Evolutionary conservation across 2,888 invertebrate genomes (phyloP).

Genomic region (Phlogophora meticulosa): DNA sequence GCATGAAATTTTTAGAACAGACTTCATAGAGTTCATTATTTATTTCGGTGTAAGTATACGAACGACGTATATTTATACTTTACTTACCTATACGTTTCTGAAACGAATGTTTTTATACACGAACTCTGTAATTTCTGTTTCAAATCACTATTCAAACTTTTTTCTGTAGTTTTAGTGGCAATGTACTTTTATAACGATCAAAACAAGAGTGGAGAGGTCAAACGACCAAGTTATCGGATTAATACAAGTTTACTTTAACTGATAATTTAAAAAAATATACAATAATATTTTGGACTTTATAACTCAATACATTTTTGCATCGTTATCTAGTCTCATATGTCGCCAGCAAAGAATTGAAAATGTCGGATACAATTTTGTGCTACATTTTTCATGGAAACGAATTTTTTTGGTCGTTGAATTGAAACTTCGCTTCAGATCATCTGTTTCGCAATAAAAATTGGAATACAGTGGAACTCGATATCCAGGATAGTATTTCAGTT

Average conservation of each 20-base stretch:
- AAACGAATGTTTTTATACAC: constrained; percentile 2
- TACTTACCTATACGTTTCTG: constrained; percentile 14
- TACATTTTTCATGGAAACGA: constrained; percentile 36
- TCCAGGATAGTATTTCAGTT: constrained; percentile 30
- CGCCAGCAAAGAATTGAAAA: constrained; percentile 19
- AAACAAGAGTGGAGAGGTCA: constrained; percentile 21
- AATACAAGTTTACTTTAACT: constrained; percentile 11
- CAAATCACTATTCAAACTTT: background rate
- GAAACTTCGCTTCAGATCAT: constrained; percentile 19
- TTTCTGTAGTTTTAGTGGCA: constrained; percentile 11
- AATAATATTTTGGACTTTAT: background rate
- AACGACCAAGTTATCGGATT: constrained; percentile 14
- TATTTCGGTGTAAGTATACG: constrained; percentile 24
- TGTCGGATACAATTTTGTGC: constrained; percentile 17
- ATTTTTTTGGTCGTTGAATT: constrained; percentile 27
- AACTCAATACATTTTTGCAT: constrained; percentile 23
- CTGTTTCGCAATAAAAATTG: constrained; percentile 27
- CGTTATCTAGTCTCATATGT: constrained; percentile 13
- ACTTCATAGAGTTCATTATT: constrained; percentile 26
- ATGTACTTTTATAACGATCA: constrained; percentile 5
- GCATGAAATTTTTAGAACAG: constrained; percentile 18
- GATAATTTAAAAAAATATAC: background rate
- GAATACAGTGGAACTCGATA: constrained; percentile 23
- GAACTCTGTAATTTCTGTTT: constrained; percentile 14
- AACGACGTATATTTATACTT: constrained; percentile 22